Evolutionary conservation across 2,888 invertebrate genomes (phyloP).

Genomic region (Acleris sparsana): DNA sequence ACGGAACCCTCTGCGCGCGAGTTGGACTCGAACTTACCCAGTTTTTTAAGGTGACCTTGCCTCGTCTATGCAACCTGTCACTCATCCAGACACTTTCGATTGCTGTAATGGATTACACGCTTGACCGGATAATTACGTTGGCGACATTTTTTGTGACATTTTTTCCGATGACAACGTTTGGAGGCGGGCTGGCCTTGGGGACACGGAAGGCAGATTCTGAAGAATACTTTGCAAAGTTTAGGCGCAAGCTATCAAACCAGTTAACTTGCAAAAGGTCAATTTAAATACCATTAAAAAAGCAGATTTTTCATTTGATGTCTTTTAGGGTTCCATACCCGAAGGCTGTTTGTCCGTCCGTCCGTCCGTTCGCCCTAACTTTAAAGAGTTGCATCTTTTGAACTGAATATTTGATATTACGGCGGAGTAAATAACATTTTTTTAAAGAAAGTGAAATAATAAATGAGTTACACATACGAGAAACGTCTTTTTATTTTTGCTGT

Average conservation of each 20-base stretch:
- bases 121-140: constrained; percentile 49
- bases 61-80: constrained; percentile 56
- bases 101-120: constrained; percentile 45
- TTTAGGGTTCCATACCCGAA: too few species aligned
- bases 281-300: constrained; percentile 12
- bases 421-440: too few species aligned
- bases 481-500: too few species aligned
- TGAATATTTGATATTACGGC: too few species aligned
- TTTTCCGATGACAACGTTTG: constrained; percentile 45
- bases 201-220: constrained; percentile 64
- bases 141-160: constrained; percentile 45
- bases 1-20: too few species aligned
- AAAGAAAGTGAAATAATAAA: too few species aligned
- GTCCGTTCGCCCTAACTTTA: too few species aligned
- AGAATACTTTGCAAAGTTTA: constrained; percentile 50
- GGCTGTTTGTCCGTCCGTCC: too few species aligned
- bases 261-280: constrained; percentile 23
- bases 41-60: constrained; percentile 55
- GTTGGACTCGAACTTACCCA: too few species aligned
- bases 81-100: constrained; percentile 43
- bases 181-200: constrained; percentile 57
- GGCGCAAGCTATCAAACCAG: constrained; percentile 36
- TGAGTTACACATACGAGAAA: too few species aligned
- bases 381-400: too few species aligned
- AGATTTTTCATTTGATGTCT: not conserved